These are phyloP conservation scores for Cepaea nemoralis DNA, from an alignment of 1,140 invertebrate genomes.

Conservation along the genomic window DNA sequence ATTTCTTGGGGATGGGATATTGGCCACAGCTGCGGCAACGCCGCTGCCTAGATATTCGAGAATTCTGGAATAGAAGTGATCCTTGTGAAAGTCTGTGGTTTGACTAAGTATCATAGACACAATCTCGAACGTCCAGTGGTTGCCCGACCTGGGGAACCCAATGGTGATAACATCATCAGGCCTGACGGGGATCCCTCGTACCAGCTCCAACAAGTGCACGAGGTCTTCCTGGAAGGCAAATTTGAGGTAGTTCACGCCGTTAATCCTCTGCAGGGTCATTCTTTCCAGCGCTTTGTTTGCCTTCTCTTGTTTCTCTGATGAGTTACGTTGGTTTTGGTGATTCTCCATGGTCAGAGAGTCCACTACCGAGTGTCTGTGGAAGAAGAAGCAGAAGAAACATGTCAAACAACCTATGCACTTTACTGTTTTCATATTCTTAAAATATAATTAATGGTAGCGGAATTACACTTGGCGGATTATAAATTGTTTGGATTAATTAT, in stretches of 20 bases:
- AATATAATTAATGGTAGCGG: too few species aligned
- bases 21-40: neutral
- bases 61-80: constrained; percentile 24
- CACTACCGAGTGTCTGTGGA: too few species aligned
- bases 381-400: too few species aligned
- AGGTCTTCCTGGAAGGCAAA: neutral
- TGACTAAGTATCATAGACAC: constrained; percentile 35
- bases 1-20: constrained; percentile 43
- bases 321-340: too few species aligned
- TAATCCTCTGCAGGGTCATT: neutral
- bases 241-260: neutral
- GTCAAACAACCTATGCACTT: too few species aligned
- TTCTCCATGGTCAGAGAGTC: too few species aligned
- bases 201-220: neutral
- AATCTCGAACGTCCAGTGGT: constrained; percentile 41
- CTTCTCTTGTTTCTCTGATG: too few species aligned
- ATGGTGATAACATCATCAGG: constrained; percentile 33
- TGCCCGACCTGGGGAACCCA: constrained; percentile 36
- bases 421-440: too few species aligned
- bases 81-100: constrained; percentile 22
- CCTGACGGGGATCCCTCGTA: neutral
- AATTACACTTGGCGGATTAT: too few species aligned
- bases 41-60: constrained; percentile 8
- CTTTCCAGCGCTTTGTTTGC: neutral
- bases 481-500: too few species aligned